These are phyloP conservation scores for Caerostris darwini DNA, from an alignment of 1,140 invertebrate species.

Conservation along the genomic window DNA sequence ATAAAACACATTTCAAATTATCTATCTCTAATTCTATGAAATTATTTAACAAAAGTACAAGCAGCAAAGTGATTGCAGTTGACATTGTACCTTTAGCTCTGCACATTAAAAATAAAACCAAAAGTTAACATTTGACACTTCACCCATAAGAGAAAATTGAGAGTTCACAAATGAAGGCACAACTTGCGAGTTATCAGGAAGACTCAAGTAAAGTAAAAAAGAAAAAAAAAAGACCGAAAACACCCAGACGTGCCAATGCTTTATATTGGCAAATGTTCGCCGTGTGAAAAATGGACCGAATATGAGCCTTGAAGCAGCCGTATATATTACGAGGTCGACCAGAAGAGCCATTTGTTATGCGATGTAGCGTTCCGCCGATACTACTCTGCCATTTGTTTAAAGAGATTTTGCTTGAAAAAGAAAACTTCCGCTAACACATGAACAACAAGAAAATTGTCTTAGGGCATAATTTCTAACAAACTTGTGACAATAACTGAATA, in stretches of 20 bases:
- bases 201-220: not conserved
- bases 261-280: not conserved
- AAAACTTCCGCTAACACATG: not conserved
- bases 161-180: not conserved
- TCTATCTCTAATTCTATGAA: too few relatives aligned
- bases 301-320: constrained; percentile 41
- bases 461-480: too few relatives aligned
- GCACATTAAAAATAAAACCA: not conserved
- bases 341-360: constrained; percentile 59
- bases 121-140: not conserved
- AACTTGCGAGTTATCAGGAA: not conserved
- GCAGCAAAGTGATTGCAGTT: too few relatives aligned
- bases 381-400: constrained; percentile 59
- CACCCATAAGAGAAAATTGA: constrained; percentile 14
- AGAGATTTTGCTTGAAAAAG: not conserved
- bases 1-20: too few relatives aligned
- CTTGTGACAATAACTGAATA: too few relatives aligned
- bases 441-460: not conserved
- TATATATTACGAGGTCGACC: constrained; percentile 70
- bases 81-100: not conserved
- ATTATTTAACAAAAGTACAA: too few relatives aligned
- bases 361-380: constrained; percentile 40
- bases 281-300: constrained; percentile 63
- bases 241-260: constrained; percentile 1
- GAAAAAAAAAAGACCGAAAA: not conserved